phyloP scores from a whole-genome alignment of 2,113 vertebrate species.

The Struthidea cinerea region DNA sequence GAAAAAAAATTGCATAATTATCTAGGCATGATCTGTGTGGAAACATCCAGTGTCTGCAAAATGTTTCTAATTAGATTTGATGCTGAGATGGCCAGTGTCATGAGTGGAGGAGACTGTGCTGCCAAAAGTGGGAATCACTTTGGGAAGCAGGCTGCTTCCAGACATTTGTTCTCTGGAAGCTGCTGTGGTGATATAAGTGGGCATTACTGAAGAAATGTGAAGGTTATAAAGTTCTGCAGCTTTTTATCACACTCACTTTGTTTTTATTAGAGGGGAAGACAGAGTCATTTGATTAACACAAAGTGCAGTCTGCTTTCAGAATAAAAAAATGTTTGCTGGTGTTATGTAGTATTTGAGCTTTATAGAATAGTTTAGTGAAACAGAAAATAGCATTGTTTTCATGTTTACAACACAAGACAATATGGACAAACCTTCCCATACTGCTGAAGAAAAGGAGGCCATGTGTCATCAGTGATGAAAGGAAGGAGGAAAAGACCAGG shows the following conservation, averaged over 20 bases:
- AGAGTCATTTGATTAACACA: not conserved
- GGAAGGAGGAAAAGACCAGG: not conserved
- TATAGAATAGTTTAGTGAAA: not conserved
- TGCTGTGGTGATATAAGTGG: not conserved
- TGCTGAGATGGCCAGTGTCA: not conserved
- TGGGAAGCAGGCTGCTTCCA: not conserved
- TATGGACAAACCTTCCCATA: not conserved
- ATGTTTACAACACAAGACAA: not conserved
- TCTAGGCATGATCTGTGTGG: not conserved
- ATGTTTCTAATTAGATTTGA: slow-evolving; percentile 20
- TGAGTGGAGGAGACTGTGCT: not conserved
- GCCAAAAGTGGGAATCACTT: not conserved
- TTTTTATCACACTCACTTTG: not conserved
- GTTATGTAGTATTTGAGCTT: not conserved
- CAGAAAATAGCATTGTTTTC: not conserved
- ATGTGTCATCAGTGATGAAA: not conserved
- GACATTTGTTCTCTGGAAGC: not conserved
- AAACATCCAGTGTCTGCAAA: not conserved
- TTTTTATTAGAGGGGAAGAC: not conserved
- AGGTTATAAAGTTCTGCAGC: not conserved
- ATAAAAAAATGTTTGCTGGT: not conserved
- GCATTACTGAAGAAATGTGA: not conserved
- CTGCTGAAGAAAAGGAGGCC: not conserved
- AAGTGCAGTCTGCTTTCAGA: not conserved
- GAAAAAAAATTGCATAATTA: slow-evolving; percentile 18